Conservation (phyloP, 1,140 invertebrate genomes). For the Eueides isabella region DNA sequence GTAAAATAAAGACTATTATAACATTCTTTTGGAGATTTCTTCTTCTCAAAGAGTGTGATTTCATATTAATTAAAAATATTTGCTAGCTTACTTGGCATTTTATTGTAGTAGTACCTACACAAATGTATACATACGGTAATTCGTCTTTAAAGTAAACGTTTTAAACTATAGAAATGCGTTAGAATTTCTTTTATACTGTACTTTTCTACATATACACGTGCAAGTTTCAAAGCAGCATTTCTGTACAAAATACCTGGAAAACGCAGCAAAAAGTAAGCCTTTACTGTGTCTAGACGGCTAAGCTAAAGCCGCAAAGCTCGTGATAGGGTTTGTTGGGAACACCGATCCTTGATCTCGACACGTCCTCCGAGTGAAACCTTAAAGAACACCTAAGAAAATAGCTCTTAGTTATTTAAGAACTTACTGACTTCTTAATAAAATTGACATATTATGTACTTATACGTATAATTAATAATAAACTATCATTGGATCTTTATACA, state of each 20-base stretch:
- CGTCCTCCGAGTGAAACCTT: constrained; percentile 35
- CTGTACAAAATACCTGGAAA: constrained; percentile 31
- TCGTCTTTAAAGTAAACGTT: no score
- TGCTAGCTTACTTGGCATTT: no score
- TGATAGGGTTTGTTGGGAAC: constrained; percentile 42
- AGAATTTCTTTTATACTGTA: constrained; percentile 10
- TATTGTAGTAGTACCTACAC: no score
- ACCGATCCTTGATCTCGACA: constrained; percentile 42
- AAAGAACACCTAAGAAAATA: constrained; percentile 12
- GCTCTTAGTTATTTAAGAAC: background rate
- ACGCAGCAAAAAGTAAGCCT: constrained; percentile 36
- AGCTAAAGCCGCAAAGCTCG: constrained; percentile 43
- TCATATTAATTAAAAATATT: no score
- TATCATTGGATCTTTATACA: no score
- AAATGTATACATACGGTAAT: no score
- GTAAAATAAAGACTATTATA: no score
- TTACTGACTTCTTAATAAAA: background rate
- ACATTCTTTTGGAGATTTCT: no score
- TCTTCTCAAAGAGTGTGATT: no score
- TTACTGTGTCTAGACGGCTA: constrained; percentile 41
- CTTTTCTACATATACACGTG: background rate
- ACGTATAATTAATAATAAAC: no score
- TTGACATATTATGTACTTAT: background rate
- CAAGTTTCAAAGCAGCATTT: constrained; percentile 23
- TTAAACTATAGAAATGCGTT: background rate